Evolutionary conservation across 2,888 invertebrate species (phyloP).

Genomic region (Acanthopleura granulata): DNA sequence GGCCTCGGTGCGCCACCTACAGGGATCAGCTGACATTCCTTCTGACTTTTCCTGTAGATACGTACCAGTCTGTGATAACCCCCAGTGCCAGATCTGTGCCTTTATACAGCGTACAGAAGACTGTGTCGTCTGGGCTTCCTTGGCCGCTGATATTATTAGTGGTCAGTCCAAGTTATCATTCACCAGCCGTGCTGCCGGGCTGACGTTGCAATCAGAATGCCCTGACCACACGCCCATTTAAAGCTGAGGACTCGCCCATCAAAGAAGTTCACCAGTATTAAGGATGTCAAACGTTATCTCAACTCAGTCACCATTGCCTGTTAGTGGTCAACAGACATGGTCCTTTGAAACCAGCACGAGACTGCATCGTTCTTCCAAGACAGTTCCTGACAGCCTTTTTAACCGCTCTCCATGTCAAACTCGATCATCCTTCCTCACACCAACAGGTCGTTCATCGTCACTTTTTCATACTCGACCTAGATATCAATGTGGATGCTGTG

Average conservation of each 20-base stretch:
- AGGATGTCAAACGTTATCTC: background rate
- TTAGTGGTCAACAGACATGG: background rate
- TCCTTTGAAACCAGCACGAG: slow-evolving; percentile 4
- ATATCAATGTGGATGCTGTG: no score
- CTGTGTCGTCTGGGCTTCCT: slow-evolving; percentile 31
- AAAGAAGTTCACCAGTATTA: slow-evolving; percentile 11
- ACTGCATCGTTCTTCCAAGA: slow-evolving; percentile 38
- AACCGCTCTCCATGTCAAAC: slow-evolving; percentile 24
- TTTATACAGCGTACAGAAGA: slow-evolving; percentile 27
- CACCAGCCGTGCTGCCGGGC: slow-evolving; percentile 35
- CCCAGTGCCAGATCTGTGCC: slow-evolving; percentile 27
- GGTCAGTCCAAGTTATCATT: slow-evolving; percentile 28
- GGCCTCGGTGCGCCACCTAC: slow-evolving; percentile 26
- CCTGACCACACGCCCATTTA: slow-evolving; percentile 13
- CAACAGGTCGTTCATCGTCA: no score
- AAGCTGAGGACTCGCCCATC: slow-evolving; percentile 17
- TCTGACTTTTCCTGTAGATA: slow-evolving; percentile 37
- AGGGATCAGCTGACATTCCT: slow-evolving; percentile 30
- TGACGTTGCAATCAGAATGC: slow-evolving; percentile 29
- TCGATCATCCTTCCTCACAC: slow-evolving; percentile 38
- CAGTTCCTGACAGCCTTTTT: slow-evolving; percentile 34
- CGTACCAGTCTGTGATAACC: slow-evolving; percentile 30
- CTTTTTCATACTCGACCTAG: no score
- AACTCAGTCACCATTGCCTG: background rate
- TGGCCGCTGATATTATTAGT: slow-evolving; percentile 24